Percentiles rank a stretch among this genome's conserved stretches.
These are phyloP conservation scores for Drosophila ochracea DNA, from an alignment of 2,888 invertebrate genomes.

Conservation along the genomic window DNA sequence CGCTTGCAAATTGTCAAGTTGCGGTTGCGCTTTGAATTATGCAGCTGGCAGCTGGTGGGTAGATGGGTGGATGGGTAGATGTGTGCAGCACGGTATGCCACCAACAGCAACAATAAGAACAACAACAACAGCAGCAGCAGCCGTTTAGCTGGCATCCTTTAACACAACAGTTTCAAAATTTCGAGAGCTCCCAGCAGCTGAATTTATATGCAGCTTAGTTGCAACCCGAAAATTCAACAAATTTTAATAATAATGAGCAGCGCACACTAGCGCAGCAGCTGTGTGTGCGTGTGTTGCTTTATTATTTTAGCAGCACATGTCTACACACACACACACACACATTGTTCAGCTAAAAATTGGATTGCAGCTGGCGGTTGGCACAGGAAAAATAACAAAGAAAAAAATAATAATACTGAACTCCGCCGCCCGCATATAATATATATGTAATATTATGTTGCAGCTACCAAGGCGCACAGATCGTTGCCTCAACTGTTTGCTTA, in stretches of 20 bases:
- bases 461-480: constrained; percentile 76
- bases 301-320: constrained; percentile 75
- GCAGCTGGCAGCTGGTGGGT: constrained; percentile 45
- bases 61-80: constrained; percentile 1
- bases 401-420: constrained; percentile 8
- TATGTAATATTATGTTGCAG: constrained; percentile 80
- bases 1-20: constrained; percentile 77
- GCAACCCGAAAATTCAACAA: constrained; percentile 79
- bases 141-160: constrained; percentile 48
- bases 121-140: constrained; percentile 12
- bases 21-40: constrained; percentile 80
- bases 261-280: constrained; percentile 22
- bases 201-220: constrained; percentile 81
- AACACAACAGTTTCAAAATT: constrained; percentile 57
- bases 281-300: constrained; percentile 62
- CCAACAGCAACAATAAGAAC: not conserved
- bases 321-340: constrained; percentile 48
- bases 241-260: constrained; percentile 79
- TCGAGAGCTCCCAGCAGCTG: constrained; percentile 61
- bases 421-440: constrained; percentile 51
- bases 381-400: constrained; percentile 41
- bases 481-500: constrained; percentile 70
- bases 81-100: constrained; percentile 1
- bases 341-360: constrained; percentile 72
- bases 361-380: constrained; percentile 72